These are phyloP conservation scores for Chrysocyon brachyurus DNA, from an alignment of 2,797 vertebrate species.

Conservation along the genomic window DNA sequence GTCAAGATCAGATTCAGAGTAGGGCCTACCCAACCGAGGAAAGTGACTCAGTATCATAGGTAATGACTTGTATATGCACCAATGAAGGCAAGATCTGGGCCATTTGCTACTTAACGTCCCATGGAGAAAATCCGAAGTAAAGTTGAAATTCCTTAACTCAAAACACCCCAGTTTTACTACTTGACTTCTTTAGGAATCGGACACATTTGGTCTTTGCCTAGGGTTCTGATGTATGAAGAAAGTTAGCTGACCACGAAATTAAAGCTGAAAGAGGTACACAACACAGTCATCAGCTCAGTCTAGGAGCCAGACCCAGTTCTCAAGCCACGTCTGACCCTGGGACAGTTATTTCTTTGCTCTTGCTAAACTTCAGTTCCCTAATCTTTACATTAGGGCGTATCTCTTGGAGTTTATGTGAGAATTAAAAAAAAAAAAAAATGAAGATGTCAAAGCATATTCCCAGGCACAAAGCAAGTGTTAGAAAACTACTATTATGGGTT, in stretches of 20 bases:
- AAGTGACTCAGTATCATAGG: neutral
- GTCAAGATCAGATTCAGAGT: neutral
- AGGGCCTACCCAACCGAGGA: neutral
- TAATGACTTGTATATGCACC: neutral
- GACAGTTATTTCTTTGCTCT: neutral
- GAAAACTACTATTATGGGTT: neutral
- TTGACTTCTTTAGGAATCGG: slow-evolving; percentile 32
- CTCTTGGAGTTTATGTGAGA: neutral
- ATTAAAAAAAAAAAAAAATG: slow-evolving; percentile 37
- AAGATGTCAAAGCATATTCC: neutral
- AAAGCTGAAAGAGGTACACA: neutral
- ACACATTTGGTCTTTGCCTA: neutral
- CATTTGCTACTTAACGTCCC: slow-evolving; percentile 49
- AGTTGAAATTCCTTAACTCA: slow-evolving; percentile 34
- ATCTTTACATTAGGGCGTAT: neutral
- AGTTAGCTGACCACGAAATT: neutral
- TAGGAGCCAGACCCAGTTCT: neutral
- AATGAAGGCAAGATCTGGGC: neutral
- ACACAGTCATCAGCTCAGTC: neutral
- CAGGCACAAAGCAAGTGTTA: neutral
- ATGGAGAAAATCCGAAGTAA: slow-evolving; percentile 56
- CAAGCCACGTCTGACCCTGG: neutral
- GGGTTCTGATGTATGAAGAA: neutral
- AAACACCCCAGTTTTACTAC: neutral
- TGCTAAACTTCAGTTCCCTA: neutral